A percentile compares a stretch with the other conserved stretches of the same genome.
These are phyloP conservation scores for Gadus chalcogrammus DNA, from an alignment of 2,113 vertebrate species.

Conservation along the genomic window DNA sequence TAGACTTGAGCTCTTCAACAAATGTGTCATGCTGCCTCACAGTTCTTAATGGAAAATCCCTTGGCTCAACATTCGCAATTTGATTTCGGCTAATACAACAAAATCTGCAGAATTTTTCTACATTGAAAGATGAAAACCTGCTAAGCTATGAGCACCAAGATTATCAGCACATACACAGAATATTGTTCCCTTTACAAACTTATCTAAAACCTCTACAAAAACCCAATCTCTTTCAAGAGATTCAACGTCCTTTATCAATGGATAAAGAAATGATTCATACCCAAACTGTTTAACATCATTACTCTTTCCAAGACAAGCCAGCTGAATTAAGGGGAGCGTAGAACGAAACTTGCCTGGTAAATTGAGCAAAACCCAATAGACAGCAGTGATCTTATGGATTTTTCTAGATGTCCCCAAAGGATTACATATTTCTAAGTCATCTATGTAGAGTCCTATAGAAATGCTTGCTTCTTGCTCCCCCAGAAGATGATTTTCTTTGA, in stretches of 20 bases:
- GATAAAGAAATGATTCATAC: conserved; percentile 26
- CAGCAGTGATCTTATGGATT: conserved; percentile 29
- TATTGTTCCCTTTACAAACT: conserved; percentile 8
- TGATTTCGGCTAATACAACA: conserved; percentile 10
- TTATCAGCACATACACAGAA: conserved; percentile 41
- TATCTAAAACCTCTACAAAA: conserved; percentile 21
- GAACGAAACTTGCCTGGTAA: conserved; percentile 23
- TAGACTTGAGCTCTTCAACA: conserved; percentile 12
- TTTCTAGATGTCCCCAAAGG: conserved; percentile 32
- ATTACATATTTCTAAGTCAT: too few species aligned
- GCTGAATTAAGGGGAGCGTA: conserved; percentile 7
- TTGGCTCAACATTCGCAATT: conserved; percentile 1
- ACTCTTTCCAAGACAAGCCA: too few species aligned
- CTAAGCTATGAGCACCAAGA: conserved; percentile 32
- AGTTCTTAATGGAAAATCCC: conserved; percentile 12
- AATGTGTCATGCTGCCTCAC: conserved; percentile 15
- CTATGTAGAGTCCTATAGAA: conserved; percentile 3
- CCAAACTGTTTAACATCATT: conserved; percentile 29
- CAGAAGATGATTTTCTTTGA: conserved; percentile 21
- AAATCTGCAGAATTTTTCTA: conserved; percentile 27
- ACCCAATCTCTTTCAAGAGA: conserved; percentile 11
- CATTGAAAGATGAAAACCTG: conserved; percentile 30
- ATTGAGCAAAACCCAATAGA: conserved; percentile 40
- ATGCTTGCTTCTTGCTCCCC: conserved; percentile 10
- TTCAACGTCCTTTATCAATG: conserved; percentile 29